Conservation (phyloP, 2,797 vertebrate genomes). For the Centropyge bicolor region DNA sequence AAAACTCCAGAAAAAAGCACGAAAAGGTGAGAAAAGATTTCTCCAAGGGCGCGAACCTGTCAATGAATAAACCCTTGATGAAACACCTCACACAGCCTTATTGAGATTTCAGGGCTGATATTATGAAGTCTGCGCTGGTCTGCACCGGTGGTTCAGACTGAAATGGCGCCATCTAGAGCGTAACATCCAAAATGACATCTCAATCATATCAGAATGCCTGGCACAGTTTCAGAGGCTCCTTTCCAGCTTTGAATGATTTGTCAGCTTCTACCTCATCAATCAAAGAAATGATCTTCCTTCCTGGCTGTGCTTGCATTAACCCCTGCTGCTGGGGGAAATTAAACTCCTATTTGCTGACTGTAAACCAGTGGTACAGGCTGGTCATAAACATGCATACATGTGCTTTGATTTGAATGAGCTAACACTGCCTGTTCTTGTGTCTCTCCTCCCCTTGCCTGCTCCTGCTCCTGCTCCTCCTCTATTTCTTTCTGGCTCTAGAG, state of each 20-base stretch:
- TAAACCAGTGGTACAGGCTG: slow-evolving; percentile 14
- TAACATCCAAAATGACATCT: slow-evolving; percentile 33
- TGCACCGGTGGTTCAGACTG: slow-evolving; percentile 6
- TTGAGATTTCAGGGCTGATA: not conserved
- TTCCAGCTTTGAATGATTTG: slow-evolving; percentile 47
- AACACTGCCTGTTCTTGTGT: slow-evolving; percentile 78
- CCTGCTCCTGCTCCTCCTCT: slow-evolving; percentile 22
- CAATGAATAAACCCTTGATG: not conserved
- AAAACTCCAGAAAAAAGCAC: slow-evolving; percentile 97
- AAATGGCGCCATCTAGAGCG: slow-evolving; percentile 71
- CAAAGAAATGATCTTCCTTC: slow-evolving; percentile 28
- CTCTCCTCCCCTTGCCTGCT: slow-evolving; percentile 49
- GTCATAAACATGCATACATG: slow-evolving; percentile 47
- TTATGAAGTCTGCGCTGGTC: slow-evolving; percentile 1
- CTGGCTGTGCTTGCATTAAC: slow-evolving; percentile 44
- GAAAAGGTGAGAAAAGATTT: slow-evolving; percentile 89
- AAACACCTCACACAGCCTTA: not conserved
- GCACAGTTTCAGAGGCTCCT: slow-evolving; percentile 35
- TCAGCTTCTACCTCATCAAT: slow-evolving; percentile 38
- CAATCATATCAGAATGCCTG: slow-evolving; percentile 28
- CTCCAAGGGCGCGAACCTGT: not conserved
- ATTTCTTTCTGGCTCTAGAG: slow-evolving; percentile 76
- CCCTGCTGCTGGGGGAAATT: slow-evolving; percentile 51
- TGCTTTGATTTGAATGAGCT: slow-evolving; percentile 61
- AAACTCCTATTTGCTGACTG: slow-evolving; percentile 46